A percentile compares a stretch with the other conserved stretches of the same genome.
Evolutionary conservation across 2,888 invertebrate genomes (phyloP).

Genomic region (Quadroppia sp.): DNA sequence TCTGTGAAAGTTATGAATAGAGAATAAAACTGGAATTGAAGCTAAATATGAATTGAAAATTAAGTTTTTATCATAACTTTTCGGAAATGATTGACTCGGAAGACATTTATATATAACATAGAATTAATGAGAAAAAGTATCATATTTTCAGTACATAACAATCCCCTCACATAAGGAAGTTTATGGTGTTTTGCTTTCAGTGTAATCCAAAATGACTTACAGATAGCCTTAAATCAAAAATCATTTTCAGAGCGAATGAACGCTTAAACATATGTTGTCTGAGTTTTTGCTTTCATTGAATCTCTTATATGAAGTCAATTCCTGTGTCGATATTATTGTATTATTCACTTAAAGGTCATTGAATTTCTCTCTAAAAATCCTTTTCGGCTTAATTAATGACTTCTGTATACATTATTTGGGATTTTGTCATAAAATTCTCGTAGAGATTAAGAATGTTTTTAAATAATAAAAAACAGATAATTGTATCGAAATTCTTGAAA

Average conservation of each 20-base stretch:
- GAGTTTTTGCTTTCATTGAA: not conserved
- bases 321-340: not conserved
- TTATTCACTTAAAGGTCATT: conserved; percentile 6
- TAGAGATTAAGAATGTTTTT: not conserved
- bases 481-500: no score
- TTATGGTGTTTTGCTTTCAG: not conserved
- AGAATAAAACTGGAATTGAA: not conserved
- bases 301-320: not conserved
- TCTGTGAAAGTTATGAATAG: not conserved
- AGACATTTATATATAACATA: no score
- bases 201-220: not conserved
- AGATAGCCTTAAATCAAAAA: conserved; percentile 7
- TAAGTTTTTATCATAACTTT: no score
- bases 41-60: not conserved
- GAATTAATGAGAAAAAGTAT: no score
- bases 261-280: not conserved
- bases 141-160: not conserved
- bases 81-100: no score
- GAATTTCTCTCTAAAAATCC: not conserved
- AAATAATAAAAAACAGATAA: no score
- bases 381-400: not conserved
- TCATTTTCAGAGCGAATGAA: conserved; percentile 21
- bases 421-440: not conserved
- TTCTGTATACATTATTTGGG: not conserved
- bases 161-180: not conserved